Evolutionary conservation across 1,140 invertebrate species (phyloP).

Genomic region (Drosophila guanche): DNA sequence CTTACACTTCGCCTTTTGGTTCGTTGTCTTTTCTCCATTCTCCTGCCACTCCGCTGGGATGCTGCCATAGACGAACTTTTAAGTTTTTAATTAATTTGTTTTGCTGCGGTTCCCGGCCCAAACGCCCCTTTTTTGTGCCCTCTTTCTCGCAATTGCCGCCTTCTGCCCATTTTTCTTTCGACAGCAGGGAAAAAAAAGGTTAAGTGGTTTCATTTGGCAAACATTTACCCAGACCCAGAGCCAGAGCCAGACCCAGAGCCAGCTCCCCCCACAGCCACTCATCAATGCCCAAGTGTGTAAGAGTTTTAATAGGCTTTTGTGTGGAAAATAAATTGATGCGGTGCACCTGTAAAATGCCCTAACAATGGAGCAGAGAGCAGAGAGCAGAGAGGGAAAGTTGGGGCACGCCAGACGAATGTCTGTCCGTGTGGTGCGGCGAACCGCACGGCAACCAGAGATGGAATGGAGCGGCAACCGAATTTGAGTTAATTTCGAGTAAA

Average conservation of each 20-base stretch:
- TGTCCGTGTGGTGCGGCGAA: slow-evolving; percentile 54
- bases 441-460: slow-evolving; percentile 61
- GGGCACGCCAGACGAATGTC: slow-evolving; percentile 32
- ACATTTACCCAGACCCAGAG: slow-evolving; percentile 64
- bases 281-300: slow-evolving; percentile 63
- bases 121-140: slow-evolving; percentile 19
- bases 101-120: slow-evolving; percentile 55
- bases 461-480: slow-evolving; percentile 25
- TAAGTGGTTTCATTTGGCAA: slow-evolving; percentile 81
- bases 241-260: neutral
- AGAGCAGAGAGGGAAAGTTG: slow-evolving; percentile 3
- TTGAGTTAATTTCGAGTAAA: slow-evolving; percentile 76
- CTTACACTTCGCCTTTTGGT: slow-evolving; percentile 10
- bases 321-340: slow-evolving; percentile 80
- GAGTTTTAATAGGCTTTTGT: slow-evolving; percentile 81
- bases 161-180: slow-evolving; percentile 55
- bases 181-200: slow-evolving; percentile 60
- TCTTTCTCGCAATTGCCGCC: neutral
- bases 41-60: slow-evolving; percentile 20
- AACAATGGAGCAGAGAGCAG: slow-evolving; percentile 38
- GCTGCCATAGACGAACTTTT: slow-evolving; percentile 57
- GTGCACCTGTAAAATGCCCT: slow-evolving; percentile 73
- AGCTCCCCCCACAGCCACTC: slow-evolving; percentile 29
- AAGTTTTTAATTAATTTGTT: slow-evolving; percentile 81
- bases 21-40: slow-evolving; percentile 12